Evolutionary conservation across 2,113 vertebrate species (phyloP).

Genomic region (Canis aureus): DNA sequence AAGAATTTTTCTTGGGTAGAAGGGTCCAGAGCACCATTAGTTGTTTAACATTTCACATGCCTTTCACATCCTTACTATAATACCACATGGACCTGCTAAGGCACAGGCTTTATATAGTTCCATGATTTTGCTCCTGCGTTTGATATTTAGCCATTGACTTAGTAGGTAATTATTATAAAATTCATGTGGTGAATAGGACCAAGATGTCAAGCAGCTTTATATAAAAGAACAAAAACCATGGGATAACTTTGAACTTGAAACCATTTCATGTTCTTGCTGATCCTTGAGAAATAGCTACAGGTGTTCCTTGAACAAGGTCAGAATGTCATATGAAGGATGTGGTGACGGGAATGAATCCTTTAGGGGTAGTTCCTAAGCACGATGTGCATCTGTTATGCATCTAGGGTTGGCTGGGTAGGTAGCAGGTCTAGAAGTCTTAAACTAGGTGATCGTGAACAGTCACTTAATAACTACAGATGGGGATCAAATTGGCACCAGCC

Average conservation of each 20-base stretch:
- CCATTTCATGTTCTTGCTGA: conserved; percentile 66
- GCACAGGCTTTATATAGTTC: conserved; percentile 50
- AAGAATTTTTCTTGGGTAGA: not conserved
- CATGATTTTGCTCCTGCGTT: conserved; percentile 70
- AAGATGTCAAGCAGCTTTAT: conserved; percentile 78
- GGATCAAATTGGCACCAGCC: conserved; percentile 36
- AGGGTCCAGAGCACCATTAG: not conserved
- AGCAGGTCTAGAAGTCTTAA: conserved; percentile 7
- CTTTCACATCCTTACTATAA: not conserved
- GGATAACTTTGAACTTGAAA: conserved; percentile 78
- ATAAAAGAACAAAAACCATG: conserved; percentile 79
- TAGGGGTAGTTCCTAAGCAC: not conserved
- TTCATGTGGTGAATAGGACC: conserved; percentile 68
- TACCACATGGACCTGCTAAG: not conserved
- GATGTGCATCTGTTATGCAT: conserved; percentile 50
- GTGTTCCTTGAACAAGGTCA: conserved; percentile 81
- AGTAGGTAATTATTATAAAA: conserved; percentile 83
- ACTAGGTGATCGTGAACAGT: not conserved
- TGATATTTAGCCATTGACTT: conserved; percentile 78
- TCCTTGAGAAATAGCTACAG: conserved; percentile 79
- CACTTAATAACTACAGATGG: not conserved
- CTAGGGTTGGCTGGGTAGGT: not conserved
- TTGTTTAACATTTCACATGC: not conserved
- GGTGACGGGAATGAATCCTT: conserved; percentile 49
- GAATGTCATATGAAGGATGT: conserved; percentile 72